Evolutionary conservation across 2,888 invertebrate genomes (phyloP).

Genomic region (Ectemnius cavifrons): DNA sequence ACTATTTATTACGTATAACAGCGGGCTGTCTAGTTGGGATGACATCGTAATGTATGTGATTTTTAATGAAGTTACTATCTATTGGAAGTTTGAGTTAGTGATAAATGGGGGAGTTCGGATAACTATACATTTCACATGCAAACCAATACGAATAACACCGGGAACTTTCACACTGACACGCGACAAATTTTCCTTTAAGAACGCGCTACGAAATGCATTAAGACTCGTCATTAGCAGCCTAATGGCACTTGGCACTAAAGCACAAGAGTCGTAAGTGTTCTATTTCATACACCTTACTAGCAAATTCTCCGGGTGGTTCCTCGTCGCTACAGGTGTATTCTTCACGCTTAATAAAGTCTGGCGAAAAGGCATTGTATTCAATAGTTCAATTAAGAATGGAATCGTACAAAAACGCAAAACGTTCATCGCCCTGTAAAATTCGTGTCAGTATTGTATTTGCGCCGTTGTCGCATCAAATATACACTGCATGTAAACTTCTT

Average conservation of each 20-base stretch:
- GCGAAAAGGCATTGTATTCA: not conserved
- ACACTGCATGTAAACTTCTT: constrained; percentile 10
- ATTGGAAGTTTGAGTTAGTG: not conserved
- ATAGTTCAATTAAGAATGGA: not conserved
- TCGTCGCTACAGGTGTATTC: too few relatives aligned
- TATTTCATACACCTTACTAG: constrained; percentile 6
- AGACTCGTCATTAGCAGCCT: not conserved
- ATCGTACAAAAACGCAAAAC: too few relatives aligned
- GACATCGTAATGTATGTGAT: not conserved
- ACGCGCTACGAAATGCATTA: not conserved
- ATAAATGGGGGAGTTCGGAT: not conserved
- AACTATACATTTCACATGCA: not conserved
- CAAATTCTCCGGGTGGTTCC: too few relatives aligned
- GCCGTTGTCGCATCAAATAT: not conserved
- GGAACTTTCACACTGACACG: too few relatives aligned
- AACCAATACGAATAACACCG: too few relatives aligned
- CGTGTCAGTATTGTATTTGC: not conserved
- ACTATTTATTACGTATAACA: not conserved
- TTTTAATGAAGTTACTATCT: not conserved
- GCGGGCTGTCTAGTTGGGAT: not conserved
- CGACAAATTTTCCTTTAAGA: too few relatives aligned
- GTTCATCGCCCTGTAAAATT: too few relatives aligned
- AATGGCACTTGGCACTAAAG: not conserved
- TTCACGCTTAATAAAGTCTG: not conserved
- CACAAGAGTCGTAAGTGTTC: not conserved